A percentile compares a stretch with the other conserved stretches of the same genome.
These are phyloP conservation scores for Melanostoma scalare DNA, from an alignment of 2,888 invertebrate species.

Conservation along the genomic window DNA sequence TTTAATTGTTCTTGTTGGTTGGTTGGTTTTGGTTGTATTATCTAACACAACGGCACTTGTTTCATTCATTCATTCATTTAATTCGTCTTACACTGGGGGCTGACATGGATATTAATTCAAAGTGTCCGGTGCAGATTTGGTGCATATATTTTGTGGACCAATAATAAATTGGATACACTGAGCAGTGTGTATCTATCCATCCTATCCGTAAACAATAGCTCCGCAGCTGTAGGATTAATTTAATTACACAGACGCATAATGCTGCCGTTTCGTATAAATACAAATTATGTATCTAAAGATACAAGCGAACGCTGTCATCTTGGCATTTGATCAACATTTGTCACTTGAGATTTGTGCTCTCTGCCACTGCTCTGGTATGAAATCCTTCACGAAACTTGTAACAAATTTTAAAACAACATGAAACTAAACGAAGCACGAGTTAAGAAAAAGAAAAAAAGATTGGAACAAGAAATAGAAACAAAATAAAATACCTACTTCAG, in stretches of 20 bases:
- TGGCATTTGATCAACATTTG: constrained; percentile 73
- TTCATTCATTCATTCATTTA: constrained; percentile 66
- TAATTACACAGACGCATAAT: constrained; percentile 38
- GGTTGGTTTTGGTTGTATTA: constrained; percentile 24
- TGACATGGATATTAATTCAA: constrained; percentile 59
- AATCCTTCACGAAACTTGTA: constrained; percentile 47
- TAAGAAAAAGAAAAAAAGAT: constrained; percentile 7
- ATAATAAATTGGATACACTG: constrained; percentile 55
- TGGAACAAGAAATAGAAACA: constrained; percentile 5
- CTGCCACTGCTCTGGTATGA: constrained; percentile 35
- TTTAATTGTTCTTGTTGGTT: neutral
- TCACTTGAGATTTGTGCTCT: constrained; percentile 51
- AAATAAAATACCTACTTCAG: constrained; percentile 2
- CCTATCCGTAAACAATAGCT: constrained; percentile 59
- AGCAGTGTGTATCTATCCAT: constrained; percentile 3
- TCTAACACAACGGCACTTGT: constrained; percentile 65
- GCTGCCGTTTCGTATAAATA: constrained; percentile 23
- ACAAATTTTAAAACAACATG: constrained; percentile 46
- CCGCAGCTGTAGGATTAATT: constrained; percentile 59
- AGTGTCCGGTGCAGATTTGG: constrained; percentile 49
- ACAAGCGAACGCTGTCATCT: constrained; percentile 58
- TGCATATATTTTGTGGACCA: constrained; percentile 23
- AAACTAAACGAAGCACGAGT: constrained; percentile 54
- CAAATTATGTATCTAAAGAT: constrained; percentile 65
- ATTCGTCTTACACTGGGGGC: neutral